phyloP scores from a whole-genome alignment of 1,140 invertebrate genomes.

The Calephelis virginiensis region DNA sequence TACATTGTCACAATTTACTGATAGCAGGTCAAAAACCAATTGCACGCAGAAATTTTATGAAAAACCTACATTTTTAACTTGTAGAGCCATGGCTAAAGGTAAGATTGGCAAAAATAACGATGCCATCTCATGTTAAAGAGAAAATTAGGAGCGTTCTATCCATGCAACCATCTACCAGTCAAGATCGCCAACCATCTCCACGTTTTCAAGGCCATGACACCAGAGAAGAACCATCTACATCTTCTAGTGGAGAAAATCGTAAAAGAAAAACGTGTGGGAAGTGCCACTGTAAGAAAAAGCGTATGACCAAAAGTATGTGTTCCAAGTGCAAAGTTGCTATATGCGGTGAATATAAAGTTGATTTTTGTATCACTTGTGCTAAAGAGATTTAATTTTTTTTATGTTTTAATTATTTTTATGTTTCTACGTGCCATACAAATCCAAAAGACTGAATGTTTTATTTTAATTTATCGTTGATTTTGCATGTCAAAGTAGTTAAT shows the following conservation, averaged over 20 bases:
- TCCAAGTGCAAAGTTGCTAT: slow-evolving; percentile 17
- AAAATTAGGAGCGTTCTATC: slow-evolving; percentile 17
- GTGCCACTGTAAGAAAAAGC: slow-evolving; percentile 22
- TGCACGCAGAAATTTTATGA: slow-evolving; percentile 24
- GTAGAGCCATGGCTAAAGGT: slow-evolving; percentile 27
- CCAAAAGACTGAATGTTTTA: background rate
- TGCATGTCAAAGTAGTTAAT: background rate
- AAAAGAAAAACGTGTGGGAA: slow-evolving; percentile 21
- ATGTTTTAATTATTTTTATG: slow-evolving; percentile 15
- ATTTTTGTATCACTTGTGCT: slow-evolving; percentile 20
- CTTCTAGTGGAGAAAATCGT: background rate
- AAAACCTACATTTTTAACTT: slow-evolving; percentile 21
- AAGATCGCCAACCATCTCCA: background rate
- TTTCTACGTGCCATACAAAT: slow-evolving; percentile 2
- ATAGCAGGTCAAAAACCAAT: slow-evolving; percentile 20
- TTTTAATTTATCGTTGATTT: slow-evolving; percentile 3
- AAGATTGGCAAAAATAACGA: slow-evolving; percentile 14
- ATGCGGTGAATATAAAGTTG: slow-evolving; percentile 29
- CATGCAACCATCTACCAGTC: background rate
- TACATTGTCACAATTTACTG: slow-evolving; percentile 26
- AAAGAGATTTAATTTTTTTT: slow-evolving; percentile 15
- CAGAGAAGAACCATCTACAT: slow-evolving; percentile 18
- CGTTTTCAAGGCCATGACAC: slow-evolving; percentile 8
- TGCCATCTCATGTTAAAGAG: slow-evolving; percentile 15
- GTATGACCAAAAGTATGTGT: slow-evolving; percentile 23